Conservation (phyloP, 2,797 vertebrate genomes). For the Ctenosaura bakeri region DNA sequence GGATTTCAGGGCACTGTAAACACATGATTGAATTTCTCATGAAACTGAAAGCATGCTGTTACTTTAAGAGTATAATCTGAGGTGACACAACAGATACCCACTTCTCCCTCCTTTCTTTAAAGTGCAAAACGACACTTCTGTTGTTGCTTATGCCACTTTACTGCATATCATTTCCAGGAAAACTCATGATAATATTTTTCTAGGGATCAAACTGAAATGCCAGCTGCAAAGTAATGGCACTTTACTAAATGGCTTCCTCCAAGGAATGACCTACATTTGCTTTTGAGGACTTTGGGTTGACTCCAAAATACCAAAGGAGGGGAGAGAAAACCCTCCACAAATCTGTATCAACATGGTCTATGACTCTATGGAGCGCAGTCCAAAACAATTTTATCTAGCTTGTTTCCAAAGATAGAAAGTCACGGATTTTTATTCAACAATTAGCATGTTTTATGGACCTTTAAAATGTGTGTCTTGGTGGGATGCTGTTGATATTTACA, state of each 20-base stretch:
- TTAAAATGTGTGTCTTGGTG: neutral
- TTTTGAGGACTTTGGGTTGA: constrained; percentile 20
- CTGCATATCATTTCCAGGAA: constrained; percentile 5
- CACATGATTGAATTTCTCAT: neutral
- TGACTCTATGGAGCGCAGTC: neutral
- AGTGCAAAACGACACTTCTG: neutral
- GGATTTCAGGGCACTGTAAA: neutral
- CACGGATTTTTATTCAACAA: constrained; percentile 8
- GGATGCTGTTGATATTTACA: neutral
- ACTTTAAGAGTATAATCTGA: neutral
- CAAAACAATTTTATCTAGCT: neutral
- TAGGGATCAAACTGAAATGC: constrained; percentile 8
- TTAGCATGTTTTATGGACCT: constrained; percentile 14
- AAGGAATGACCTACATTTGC: neutral
- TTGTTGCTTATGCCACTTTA: neutral
- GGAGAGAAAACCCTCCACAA: neutral
- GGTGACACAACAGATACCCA: neutral
- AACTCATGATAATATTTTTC: constrained; percentile 1
- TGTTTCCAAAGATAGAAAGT: constrained; percentile 21
- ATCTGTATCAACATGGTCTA: neutral
- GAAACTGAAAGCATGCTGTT: neutral
- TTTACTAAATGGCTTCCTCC: constrained; percentile 23
- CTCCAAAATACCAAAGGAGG: neutral
- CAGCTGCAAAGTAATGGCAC: constrained; percentile 25
- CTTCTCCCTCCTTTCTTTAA: neutral